Conservation (phyloP, 2,113 vertebrate genomes). For the Phylloscopus trochiloides region DNA sequence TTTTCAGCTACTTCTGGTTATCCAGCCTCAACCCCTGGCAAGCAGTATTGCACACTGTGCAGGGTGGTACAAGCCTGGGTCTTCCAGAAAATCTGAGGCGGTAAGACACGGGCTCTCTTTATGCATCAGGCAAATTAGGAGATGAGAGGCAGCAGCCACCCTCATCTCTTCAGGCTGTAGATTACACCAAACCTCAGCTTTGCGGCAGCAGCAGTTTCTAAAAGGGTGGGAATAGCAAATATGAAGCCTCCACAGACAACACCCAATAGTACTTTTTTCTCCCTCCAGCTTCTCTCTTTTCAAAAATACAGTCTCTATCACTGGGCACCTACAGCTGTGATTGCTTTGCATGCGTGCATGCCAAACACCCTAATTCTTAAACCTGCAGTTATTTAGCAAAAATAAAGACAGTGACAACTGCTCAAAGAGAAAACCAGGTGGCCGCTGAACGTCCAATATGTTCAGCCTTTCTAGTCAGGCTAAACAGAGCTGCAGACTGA, state of each 20-base stretch:
- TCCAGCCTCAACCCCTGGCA: neutral
- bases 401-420: neutral
- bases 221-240: neutral
- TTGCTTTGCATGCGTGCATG: rapidly evolving
- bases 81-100: neutral
- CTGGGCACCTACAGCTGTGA: neutral
- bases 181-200: neutral
- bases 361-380: neutral
- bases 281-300: neutral
- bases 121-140: neutral
- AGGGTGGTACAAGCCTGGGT: neutral
- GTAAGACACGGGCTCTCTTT: neutral
- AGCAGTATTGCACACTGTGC: neutral
- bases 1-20: neutral
- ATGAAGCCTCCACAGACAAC: rapidly evolving
- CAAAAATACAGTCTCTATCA: neutral
- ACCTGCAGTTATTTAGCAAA: neutral
- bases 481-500: neutral
- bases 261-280: neutral
- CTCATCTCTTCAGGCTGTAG: neutral
- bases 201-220: rapidly evolving
- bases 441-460: neutral
- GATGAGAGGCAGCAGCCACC: neutral
- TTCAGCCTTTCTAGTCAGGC: neutral
- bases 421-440: neutral